phyloP scores from a whole-genome alignment of 2,113 vertebrate genomes.

The Xiphorhynchus elegans region DNA sequence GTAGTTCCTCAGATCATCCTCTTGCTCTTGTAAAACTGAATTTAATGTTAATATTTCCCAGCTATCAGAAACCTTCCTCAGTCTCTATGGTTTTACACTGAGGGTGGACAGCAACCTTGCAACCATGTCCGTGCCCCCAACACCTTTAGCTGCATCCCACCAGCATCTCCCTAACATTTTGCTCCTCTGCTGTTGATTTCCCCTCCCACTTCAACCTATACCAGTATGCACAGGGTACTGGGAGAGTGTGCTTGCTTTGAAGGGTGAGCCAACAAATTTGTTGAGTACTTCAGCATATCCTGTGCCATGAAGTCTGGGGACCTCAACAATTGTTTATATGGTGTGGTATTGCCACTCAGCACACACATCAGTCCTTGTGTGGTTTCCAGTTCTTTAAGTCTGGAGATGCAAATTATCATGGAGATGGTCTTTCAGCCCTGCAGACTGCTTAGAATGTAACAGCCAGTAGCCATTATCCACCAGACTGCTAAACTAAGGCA shows the following conservation, averaged over 20 bases:
- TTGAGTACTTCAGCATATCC: not conserved
- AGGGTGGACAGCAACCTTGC: not conserved
- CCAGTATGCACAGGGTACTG: not conserved
- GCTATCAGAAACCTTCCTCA: not conserved
- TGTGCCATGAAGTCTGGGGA: not conserved
- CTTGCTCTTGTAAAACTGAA: not conserved
- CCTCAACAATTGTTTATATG: not conserved
- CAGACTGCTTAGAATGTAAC: not conserved
- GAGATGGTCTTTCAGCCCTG: not conserved
- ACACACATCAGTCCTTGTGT: accelerated
- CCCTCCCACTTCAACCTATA: not conserved
- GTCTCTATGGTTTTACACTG: not conserved
- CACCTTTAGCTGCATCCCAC: not conserved
- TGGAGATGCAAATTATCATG: not conserved
- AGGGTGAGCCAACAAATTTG: not conserved
- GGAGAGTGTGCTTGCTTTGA: not conserved
- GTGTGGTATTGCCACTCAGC: not conserved
- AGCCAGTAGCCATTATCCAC: not conserved
- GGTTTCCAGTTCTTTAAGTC: not conserved
- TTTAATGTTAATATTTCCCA: not conserved
- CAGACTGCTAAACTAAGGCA: not conserved
- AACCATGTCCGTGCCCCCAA: not conserved
- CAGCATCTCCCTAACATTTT: not conserved
- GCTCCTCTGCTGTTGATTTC: not conserved
- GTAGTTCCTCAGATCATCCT: not conserved